Evolutionary conservation across 2,888 invertebrate species (phyloP).

Genomic region (Lochmaea crataegi): DNA sequence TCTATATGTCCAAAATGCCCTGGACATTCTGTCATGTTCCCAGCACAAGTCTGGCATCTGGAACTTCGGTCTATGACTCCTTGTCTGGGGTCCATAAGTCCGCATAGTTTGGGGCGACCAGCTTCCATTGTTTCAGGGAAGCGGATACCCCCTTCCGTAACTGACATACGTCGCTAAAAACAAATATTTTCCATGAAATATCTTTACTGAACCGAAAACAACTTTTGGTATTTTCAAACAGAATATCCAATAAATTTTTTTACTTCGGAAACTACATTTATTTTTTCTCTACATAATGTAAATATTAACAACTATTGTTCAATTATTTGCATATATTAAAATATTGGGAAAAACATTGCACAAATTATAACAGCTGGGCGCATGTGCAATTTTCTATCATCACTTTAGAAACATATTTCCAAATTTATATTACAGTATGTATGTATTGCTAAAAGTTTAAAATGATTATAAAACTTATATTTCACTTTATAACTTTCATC

Average conservation of each 20-base stretch:
- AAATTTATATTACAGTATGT: neutral
- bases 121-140: conserved; percentile 99
- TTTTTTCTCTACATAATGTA: no score
- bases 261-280: no score
- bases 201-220: no score
- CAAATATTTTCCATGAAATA: conserved; percentile 14
- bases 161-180: conserved; percentile 94
- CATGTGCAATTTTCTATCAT: neutral
- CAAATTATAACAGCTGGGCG: neutral
- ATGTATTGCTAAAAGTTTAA: neutral
- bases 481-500: neutral
- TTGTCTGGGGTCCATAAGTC: conserved; percentile 99
- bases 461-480: neutral
- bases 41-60: conserved; percentile 95
- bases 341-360: conserved; percentile 12
- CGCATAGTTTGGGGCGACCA: conserved; percentile 96
- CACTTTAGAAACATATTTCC: neutral
- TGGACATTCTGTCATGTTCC: conserved; percentile 98
- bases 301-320: no score
- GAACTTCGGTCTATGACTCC: conserved; percentile 96
- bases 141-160: conserved; percentile 95
- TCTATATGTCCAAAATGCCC: conserved; percentile 99
- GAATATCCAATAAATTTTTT: no score
- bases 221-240: no score
- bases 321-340: neutral